phyloP scores from a whole-genome alignment of 2,113 vertebrate genomes.

The Zosterops lateralis region DNA sequence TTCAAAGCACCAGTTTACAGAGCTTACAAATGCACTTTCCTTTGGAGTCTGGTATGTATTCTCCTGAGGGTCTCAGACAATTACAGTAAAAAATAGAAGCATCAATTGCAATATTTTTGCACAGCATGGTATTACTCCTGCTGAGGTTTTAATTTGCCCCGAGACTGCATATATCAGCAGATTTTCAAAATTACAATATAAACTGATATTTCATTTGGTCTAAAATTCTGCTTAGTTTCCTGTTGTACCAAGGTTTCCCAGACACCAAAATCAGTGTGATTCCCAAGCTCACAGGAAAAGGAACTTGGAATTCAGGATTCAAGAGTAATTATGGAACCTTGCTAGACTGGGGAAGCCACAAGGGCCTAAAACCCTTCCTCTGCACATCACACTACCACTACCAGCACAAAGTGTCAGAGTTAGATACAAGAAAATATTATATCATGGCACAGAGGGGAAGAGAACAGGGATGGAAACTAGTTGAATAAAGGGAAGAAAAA shows the following conservation, averaged over 20 bases:
- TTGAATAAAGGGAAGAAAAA: not conserved
- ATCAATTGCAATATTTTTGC: constrained; percentile 57
- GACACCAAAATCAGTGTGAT: not conserved
- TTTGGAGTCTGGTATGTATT: constrained; percentile 1
- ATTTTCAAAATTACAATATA: constrained; percentile 33
- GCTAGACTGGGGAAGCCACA: not conserved
- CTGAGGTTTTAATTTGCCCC: constrained; percentile 54
- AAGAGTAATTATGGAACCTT: not conserved
- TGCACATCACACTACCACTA: not conserved
- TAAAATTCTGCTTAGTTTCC: not conserved
- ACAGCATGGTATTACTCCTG: constrained; percentile 42
- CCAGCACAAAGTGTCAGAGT: not conserved
- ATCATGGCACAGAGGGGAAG: not conserved
- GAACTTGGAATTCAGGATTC: not conserved
- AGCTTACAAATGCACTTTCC: constrained; percentile 6
- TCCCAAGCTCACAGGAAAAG: not conserved
- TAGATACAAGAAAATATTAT: not conserved
- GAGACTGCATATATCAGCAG: constrained; percentile 24
- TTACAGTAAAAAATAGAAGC: constrained; percentile 60
- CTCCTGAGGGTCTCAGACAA: constrained; percentile 34
- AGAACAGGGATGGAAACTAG: not conserved
- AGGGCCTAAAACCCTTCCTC: not conserved
- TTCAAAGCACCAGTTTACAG: not conserved
- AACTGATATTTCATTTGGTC: not conserved
- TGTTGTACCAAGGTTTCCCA: not conserved